phyloP scores from a whole-genome alignment of 2,797 vertebrate genomes.

The Meda fulgida region DNA sequence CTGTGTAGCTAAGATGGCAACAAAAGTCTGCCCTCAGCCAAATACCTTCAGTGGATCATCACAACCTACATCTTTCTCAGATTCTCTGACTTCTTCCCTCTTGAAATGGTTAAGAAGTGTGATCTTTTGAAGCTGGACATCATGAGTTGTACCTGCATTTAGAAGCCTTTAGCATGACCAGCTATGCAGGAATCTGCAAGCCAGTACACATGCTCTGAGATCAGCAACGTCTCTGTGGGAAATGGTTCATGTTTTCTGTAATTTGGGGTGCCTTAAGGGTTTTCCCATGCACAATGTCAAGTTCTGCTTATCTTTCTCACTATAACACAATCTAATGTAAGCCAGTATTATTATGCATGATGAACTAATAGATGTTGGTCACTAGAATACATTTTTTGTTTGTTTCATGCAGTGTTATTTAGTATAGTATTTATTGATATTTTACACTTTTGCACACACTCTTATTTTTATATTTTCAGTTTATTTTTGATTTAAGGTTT shows the following conservation, averaged over 20 bases:
- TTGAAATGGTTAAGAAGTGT: background rate
- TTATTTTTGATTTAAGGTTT: background rate
- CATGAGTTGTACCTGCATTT: background rate
- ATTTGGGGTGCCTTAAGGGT: constrained; percentile 42
- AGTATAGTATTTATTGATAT: background rate
- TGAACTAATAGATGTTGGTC: background rate
- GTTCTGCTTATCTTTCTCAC: constrained; percentile 24
- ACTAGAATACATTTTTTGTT: background rate
- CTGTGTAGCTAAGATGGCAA: constrained; percentile 35
- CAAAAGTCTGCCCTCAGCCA: background rate
- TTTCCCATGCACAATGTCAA: constrained; percentile 38
- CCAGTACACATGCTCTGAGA: constrained; percentile 39
- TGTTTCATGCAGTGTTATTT: background rate
- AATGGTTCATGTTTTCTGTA: constrained; percentile 32
- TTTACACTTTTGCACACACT: no score
- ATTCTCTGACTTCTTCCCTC: background rate
- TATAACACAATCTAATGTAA: constrained; percentile 23
- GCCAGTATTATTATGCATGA: background rate
- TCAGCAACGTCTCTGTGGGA: constrained; percentile 29
- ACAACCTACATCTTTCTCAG: background rate
- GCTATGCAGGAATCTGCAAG: constrained; percentile 39
- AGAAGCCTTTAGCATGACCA: background rate
- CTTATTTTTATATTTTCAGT: background rate
- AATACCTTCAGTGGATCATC: constrained; percentile 32
- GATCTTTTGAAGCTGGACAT: background rate